A percentile compares a stretch with the other conserved stretches of the same genome.
Conservation (phyloP, 23 tunicate species). For the Oikopleura vanhoeffeni region DNA sequence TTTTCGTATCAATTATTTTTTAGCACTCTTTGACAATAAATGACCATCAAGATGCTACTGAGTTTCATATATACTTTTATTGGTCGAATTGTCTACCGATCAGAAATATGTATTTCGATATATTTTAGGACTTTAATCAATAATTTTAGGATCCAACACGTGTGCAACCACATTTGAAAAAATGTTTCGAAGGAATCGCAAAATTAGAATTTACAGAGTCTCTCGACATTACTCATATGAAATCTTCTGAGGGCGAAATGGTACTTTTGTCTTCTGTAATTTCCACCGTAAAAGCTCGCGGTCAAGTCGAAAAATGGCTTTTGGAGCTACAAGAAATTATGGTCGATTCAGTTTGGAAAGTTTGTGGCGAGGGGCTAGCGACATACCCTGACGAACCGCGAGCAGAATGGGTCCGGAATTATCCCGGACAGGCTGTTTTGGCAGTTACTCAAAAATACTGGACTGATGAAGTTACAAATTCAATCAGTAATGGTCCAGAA, state of each 20-base stretch:
- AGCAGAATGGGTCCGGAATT: conserved; percentile 76
- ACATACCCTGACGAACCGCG: conserved; percentile 71
- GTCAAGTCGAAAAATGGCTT: conserved; percentile 98
- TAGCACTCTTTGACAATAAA: too few relatives aligned
- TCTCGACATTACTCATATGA: conserved; percentile 87
- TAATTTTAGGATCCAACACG: conserved; percentile 98
- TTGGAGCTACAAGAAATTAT: conserved; percentile 63
- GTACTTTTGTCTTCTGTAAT: conserved; percentile 55
- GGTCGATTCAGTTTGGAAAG: conserved; percentile 71
- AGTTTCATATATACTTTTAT: too few relatives aligned
- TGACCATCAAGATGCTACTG: too few relatives aligned
- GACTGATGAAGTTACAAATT: conserved; percentile 60
- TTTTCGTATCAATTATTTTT: too few relatives aligned
- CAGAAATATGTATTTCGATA: too few relatives aligned
- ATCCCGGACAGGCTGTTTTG: conserved; percentile 99
- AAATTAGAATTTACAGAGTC: conserved; percentile 78
- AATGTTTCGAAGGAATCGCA: conserved; percentile 97
- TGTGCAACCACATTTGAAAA: conserved; percentile 91
- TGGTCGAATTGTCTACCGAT: too few relatives aligned
- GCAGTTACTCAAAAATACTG: conserved; percentile 88
- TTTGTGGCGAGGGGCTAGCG: conserved; percentile 34
- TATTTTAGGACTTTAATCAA: too few relatives aligned
- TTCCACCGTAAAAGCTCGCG: conserved; percentile 85
- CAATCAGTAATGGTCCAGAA: conserved; percentile 61
- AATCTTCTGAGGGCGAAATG: conserved; percentile 72